Evolutionary conservation across 1,140 invertebrate species (phyloP).

Genomic region (Drosophila nikananu): DNA sequence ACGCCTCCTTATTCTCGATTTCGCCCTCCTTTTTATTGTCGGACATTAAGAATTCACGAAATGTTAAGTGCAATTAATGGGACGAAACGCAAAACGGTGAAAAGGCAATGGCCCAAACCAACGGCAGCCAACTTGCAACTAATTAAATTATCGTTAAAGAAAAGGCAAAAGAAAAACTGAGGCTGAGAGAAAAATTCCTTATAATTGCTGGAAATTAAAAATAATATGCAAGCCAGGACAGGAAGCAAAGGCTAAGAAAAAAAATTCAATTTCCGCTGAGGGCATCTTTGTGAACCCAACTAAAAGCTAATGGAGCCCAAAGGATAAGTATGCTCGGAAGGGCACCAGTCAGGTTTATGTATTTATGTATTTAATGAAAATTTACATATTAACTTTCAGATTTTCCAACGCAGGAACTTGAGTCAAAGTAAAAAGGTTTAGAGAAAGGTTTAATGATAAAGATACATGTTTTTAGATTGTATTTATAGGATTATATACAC

Average conservation of each 20-base stretch:
- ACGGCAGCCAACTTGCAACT: conserved; percentile 64
- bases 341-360: conserved; percentile 11
- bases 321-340: conserved; percentile 9
- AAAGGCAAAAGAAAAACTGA: conserved; percentile 6
- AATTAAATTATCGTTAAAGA: conserved; percentile 77
- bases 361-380: conserved; percentile 27
- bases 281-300: conserved; percentile 6
- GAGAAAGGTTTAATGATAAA: background rate
- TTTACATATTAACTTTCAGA: conserved; percentile 16
- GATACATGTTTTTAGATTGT: background rate
- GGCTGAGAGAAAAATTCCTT: conserved; percentile 57
- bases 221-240: conserved; percentile 35
- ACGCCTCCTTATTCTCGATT: conserved; percentile 20
- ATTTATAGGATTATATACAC: too few relatives aligned
- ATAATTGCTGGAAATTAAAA: conserved; percentile 69
- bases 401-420: background rate
- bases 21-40: conserved; percentile 17
- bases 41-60: conserved; percentile 70
- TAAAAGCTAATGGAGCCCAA: conserved; percentile 41
- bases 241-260: conserved; percentile 33
- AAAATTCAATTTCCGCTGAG: conserved; percentile 73
- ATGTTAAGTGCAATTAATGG: conserved; percentile 81
- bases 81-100: conserved; percentile 39
- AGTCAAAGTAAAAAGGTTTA: background rate
- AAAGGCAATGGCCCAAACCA: conserved; percentile 37